Conservation (phyloP, 2,113 vertebrate species). For the Petroica traversi region DNA sequence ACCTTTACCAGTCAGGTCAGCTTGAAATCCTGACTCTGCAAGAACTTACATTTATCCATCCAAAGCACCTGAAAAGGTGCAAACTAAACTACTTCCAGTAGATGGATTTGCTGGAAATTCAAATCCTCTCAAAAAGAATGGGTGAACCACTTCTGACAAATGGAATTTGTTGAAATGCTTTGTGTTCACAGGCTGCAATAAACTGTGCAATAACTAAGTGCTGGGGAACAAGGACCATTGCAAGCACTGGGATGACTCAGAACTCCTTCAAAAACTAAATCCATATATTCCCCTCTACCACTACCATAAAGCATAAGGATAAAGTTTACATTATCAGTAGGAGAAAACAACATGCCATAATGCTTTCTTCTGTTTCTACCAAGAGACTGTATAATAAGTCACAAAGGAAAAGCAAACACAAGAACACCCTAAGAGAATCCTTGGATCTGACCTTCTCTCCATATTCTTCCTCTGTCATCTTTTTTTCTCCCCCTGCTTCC, state of each 20-base stretch:
- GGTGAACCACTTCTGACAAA: neutral
- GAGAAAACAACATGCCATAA: neutral
- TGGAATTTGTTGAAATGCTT: neutral
- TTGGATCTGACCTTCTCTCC: constrained; percentile 35
- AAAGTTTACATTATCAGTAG: neutral
- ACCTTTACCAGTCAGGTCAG: neutral
- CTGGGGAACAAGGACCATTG: neutral
- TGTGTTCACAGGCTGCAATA: neutral
- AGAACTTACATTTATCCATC: neutral
- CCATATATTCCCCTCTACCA: constrained; percentile 3
- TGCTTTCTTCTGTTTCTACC: neutral
- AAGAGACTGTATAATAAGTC: neutral
- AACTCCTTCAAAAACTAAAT: constrained; percentile 35
- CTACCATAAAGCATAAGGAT: constrained; percentile 12
- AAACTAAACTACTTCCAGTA: neutral
- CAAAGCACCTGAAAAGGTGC: neutral
- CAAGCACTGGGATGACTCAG: neutral
- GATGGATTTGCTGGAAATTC: neutral
- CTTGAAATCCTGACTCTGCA: neutral
- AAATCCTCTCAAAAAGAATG: neutral
- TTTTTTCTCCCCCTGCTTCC: neutral
- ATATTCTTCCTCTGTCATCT: neutral
- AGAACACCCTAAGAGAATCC: constrained; percentile 44
- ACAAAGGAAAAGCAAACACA: constrained; percentile 5
- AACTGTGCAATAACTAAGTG: neutral